Evolutionary conservation across 2,797 vertebrate genomes (phyloP), one percentile per base, ranked within the genome.

Genomic region (Spondyliosoma cantharus): DNA sequence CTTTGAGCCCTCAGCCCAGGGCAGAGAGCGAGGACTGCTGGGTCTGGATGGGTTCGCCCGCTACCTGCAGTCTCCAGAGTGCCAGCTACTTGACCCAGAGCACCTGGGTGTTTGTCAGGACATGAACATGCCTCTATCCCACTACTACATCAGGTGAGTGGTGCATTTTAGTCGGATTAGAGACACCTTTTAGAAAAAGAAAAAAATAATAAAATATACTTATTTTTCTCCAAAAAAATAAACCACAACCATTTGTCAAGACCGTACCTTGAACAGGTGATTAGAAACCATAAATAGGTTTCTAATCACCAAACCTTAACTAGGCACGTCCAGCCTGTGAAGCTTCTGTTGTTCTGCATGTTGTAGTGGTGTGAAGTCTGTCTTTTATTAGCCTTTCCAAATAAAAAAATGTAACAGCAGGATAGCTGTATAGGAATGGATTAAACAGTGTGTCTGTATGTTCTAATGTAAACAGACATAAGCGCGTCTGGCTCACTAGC

Each of bases 11-110:
- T 98, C 97, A 0, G 93, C 95, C 24, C 96, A 97, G 81, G 97
- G 97, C 9, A 92, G 91, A 1, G 96, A 97, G 85, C 94, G 95
- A 74, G 96, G 97, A 1, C 95, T 98, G 71, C 94, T 99, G 77
- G 96, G 97, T 1, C 95, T 99, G 68, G 98, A 99, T 76, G 98
- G 98, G 2, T 98, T 99, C 69, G 97, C 97, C 13, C 96, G 95
- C 46, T 99, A 99, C 87, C 95, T 99, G 85, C 74, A 99, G 90
- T 98, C 98, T 50, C 83, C 95, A 2, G 98, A 99, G 93, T 99
- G 97, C 92, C 97, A 97, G 81, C 95, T 99, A 91, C 96, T 99
- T 64, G 97, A 99, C 90, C 96, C 97, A 0, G 96, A 97, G 83
- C 97, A 99, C 81, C 96, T 94, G 88, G 96, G 95, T 22, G 95